These are phyloP conservation scores for Procambarus clarkii DNA, from an alignment of 1,140 invertebrate species.

Conservation along the genomic window DNA sequence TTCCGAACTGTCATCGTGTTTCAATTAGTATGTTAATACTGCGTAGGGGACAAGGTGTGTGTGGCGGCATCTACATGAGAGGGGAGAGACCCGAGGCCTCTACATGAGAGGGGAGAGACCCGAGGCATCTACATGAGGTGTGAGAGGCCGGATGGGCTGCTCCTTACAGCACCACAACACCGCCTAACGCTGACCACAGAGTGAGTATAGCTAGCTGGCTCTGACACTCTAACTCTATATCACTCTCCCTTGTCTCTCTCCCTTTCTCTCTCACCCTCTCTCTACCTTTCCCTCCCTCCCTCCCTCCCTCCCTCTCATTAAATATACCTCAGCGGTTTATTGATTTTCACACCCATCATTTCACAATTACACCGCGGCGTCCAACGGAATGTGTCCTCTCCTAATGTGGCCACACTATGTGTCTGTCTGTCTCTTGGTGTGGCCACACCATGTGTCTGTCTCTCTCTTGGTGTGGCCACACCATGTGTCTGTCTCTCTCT, in stretches of 20 bases:
- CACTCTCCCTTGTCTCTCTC: too few relatives aligned
- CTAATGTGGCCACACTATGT: not conserved
- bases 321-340: not conserved
- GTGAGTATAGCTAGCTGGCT: too few relatives aligned
- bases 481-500: too few relatives aligned
- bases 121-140: not conserved
- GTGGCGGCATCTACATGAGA: slow-evolving; percentile 31
- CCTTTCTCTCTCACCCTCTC: slow-evolving; percentile 27
- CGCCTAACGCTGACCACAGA: too few relatives aligned
- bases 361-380: not conserved
- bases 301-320: slow-evolving; percentile 5
- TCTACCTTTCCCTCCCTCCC: slow-evolving; percentile 26
- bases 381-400: not conserved
- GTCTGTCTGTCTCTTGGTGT: too few relatives aligned
- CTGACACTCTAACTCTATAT: too few relatives aligned
- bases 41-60: slow-evolving; percentile 20
- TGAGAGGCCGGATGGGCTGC: not conserved
- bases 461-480: too few relatives aligned
- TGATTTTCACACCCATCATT: not conserved
- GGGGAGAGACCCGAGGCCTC: slow-evolving; percentile 5
- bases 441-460: too few relatives aligned
- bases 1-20: slow-evolving; percentile 47
- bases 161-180: too few relatives aligned
- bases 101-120: not conserved
- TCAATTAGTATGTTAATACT: slow-evolving; percentile 54